phyloP scores from a whole-genome alignment of 2,113 vertebrate genomes.

The Pampusana beccarii region DNA sequence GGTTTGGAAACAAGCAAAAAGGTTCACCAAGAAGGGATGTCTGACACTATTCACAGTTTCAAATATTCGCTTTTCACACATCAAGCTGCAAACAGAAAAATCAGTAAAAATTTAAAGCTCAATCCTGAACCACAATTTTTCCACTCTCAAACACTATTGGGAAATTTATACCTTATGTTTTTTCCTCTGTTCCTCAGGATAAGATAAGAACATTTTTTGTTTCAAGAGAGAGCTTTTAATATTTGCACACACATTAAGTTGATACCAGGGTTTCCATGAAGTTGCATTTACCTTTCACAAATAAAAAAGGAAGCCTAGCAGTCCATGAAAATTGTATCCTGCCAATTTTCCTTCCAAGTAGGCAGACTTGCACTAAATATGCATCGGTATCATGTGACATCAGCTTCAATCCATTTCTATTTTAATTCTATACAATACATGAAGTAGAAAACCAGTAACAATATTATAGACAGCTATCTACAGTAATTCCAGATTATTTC shows the following conservation, averaged over 20 bases:
- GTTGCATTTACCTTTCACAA: background rate
- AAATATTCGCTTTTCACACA: slow-evolving; percentile 99
- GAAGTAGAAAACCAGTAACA: background rate
- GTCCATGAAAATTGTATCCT: background rate
- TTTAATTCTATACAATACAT: background rate
- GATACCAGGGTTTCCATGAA: background rate
- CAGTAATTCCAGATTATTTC: background rate
- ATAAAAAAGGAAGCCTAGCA: background rate
- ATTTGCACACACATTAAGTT: background rate
- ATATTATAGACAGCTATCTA: background rate
- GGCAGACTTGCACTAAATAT: background rate
- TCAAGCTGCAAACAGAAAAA: slow-evolving; percentile 82
- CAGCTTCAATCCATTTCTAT: background rate
- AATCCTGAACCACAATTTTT: background rate
- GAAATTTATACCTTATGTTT: background rate
- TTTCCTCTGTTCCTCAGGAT: background rate
- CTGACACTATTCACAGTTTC: slow-evolving; percentile 98
- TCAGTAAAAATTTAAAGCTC: background rate
- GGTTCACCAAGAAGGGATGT: slow-evolving; percentile 98
- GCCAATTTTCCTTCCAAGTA: background rate
- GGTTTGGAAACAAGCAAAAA: slow-evolving; percentile 99
- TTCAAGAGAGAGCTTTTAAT: background rate
- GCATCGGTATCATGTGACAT: background rate
- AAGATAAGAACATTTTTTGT: background rate
- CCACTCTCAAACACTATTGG: background rate